Percentiles rank a stretch among this genome's conserved stretches.
These are phyloP conservation scores for Drosophila paramelanica DNA, from an alignment of 2,888 invertebrate species.

Conservation along the genomic window DNA sequence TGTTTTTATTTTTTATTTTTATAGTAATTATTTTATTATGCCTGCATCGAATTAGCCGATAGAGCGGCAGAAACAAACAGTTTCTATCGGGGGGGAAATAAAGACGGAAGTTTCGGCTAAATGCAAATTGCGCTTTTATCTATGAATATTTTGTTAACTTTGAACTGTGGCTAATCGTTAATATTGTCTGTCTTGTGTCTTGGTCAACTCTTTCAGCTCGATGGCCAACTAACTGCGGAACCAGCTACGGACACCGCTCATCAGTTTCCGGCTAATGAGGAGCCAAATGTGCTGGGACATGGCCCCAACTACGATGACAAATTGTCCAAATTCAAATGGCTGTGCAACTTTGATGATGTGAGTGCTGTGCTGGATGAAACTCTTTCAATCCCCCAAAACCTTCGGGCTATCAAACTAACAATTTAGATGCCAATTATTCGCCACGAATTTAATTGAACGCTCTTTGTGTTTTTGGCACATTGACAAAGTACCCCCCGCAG, in stretches of 20 bases:
- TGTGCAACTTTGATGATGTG: slow-evolving; percentile 85
- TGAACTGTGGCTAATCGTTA: slow-evolving; percentile 28
- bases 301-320: slow-evolving; percentile 70
- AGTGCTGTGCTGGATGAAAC: slow-evolving; percentile 46
- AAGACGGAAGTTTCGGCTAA: slow-evolving; percentile 31
- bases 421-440: slow-evolving; percentile 21
- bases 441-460: slow-evolving; percentile 47
- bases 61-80: not conserved
- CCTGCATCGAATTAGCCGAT: not conserved
- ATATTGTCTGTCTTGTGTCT: slow-evolving; percentile 14
- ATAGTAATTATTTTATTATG: not conserved
- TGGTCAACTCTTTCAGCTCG: slow-evolving; percentile 62
- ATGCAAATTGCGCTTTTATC: slow-evolving; percentile 35
- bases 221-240: slow-evolving; percentile 68
- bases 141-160: slow-evolving; percentile 3
- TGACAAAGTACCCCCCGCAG: slow-evolving; percentile 8
- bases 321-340: slow-evolving; percentile 76
- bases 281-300: slow-evolving; percentile 81
- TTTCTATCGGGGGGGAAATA: not conserved
- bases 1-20: not conserved
- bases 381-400: not conserved
- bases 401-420: not conserved
- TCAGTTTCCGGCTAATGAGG: slow-evolving; percentile 83
- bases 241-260: slow-evolving; percentile 60
- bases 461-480: slow-evolving; percentile 41